These are phyloP conservation scores for Eurois occulta DNA, from an alignment of 2,888 invertebrate species.

Conservation along the genomic window DNA sequence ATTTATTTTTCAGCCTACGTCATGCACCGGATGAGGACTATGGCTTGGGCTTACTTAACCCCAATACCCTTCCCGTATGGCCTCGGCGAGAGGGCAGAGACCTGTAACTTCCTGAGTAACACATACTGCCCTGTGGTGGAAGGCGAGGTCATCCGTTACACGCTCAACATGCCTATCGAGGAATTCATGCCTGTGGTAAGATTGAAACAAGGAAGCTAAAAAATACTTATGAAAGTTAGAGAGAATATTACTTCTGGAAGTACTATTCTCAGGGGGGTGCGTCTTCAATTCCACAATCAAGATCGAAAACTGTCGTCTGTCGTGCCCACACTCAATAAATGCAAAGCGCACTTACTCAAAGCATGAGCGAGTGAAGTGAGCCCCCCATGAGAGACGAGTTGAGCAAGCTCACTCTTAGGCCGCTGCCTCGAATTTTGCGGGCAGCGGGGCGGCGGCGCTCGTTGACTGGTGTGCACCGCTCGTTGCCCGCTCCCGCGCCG, in stretches of 20 bases:
- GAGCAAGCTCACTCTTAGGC: not conserved
- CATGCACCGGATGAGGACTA: slow-evolving; percentile 70
- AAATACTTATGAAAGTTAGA: no score
- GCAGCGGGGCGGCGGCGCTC: no score
- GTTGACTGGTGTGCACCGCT: no score
- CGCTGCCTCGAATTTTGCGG: no score
- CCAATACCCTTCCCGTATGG: slow-evolving; percentile 54
- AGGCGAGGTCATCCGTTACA: not conserved
- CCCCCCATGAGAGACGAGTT: not conserved
- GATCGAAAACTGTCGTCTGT: not conserved
- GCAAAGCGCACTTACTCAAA: no score
- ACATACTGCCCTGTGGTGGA: slow-evolving; percentile 65
- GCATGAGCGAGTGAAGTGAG: not conserved
- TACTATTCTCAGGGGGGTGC: no score
- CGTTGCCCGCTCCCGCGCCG: no score
- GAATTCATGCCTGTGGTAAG: slow-evolving; percentile 16
- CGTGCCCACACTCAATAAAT: not conserved
- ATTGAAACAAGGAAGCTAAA: not conserved
- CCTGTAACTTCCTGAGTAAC: slow-evolving; percentile 77
- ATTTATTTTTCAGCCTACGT: slow-evolving; percentile 68
- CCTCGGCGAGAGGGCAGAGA: slow-evolving; percentile 64
- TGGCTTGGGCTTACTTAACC: slow-evolving; percentile 68
- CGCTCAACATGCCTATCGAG: slow-evolving; percentile 29
- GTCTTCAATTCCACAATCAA: not conserved
- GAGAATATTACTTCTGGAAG: no score